Evolutionary conservation across 2,888 invertebrate genomes (phyloP).

Genomic region (Drosophila picticornis): DNA sequence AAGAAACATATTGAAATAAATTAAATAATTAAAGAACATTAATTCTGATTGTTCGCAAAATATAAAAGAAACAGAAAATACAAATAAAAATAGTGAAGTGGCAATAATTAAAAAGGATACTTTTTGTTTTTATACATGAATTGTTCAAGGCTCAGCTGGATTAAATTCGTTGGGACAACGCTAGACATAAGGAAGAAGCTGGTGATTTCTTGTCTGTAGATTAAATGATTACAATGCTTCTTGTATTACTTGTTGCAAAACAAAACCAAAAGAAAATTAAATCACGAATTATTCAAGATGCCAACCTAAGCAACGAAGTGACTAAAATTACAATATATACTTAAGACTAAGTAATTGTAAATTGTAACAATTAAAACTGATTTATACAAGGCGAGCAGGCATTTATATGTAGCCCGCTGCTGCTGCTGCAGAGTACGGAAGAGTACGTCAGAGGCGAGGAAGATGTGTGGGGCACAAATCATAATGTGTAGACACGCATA

Average conservation of each 20-base stretch:
- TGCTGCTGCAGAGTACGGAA: conserved; percentile 22
- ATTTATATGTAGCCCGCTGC: conserved; percentile 28
- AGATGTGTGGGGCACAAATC: conserved; percentile 20
- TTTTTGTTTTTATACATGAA: conserved; percentile 13
- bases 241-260: conserved; percentile 2
- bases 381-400: conserved; percentile 63
- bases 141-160: conserved; percentile 47
- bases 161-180: conserved; percentile 66
- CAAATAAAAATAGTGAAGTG: background rate
- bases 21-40: background rate
- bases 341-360: conserved; percentile 60
- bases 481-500: conserved; percentile 14
- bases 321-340: conserved; percentile 71
- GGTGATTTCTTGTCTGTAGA: conserved; percentile 13
- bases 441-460: conserved; percentile 27
- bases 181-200: conserved; percentile 16
- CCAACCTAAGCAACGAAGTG: conserved; percentile 69
- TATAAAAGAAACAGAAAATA: background rate
- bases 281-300: conserved; percentile 24
- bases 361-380: conserved; percentile 75
- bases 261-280: background rate
- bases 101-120: background rate
- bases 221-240: conserved; percentile 1
- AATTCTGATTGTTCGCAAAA: background rate
- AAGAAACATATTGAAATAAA: conserved; percentile 27